Conservation (phyloP, 2,797 vertebrate genomes). For the Ataeniobius toweri region DNA sequence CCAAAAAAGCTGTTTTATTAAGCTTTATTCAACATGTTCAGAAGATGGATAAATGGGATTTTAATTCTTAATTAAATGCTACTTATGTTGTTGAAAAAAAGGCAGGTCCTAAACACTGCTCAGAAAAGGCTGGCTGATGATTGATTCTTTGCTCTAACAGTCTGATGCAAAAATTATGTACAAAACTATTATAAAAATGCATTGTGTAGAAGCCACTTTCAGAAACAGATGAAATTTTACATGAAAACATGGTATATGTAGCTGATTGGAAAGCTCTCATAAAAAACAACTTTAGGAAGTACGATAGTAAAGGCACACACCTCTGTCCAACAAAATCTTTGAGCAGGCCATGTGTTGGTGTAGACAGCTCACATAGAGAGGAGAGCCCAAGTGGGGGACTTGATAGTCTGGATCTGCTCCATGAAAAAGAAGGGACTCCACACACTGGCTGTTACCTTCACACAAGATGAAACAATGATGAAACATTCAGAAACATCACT, state of each 20-base stretch:
- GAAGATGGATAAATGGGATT: background rate
- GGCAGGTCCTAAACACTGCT: background rate
- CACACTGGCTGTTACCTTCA: constrained; percentile 65
- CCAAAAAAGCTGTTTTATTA: background rate
- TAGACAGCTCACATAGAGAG: constrained; percentile 66
- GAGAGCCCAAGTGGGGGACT: constrained; percentile 60
- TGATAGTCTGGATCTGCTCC: constrained; percentile 66
- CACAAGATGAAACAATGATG: background rate
- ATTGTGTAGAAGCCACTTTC: no score
- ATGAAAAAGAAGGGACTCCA: constrained; percentile 61
- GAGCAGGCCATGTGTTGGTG: constrained; percentile 58
- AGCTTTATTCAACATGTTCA: background rate
- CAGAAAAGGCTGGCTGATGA: no score
- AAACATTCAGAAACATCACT: background rate
- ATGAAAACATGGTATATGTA: no score
- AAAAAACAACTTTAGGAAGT: background rate
- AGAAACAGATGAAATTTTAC: no score
- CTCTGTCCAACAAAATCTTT: constrained; percentile 58
- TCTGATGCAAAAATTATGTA: no score
- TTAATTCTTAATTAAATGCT: background rate
- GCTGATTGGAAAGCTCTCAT: background rate
- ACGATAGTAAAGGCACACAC: constrained; percentile 16
- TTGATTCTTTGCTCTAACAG: no score
- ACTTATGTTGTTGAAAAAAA: background rate
- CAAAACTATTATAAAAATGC: no score